Conservation (phyloP, 2,888 invertebrate species). For the Caenorhabditis doughertyi region DNA sequence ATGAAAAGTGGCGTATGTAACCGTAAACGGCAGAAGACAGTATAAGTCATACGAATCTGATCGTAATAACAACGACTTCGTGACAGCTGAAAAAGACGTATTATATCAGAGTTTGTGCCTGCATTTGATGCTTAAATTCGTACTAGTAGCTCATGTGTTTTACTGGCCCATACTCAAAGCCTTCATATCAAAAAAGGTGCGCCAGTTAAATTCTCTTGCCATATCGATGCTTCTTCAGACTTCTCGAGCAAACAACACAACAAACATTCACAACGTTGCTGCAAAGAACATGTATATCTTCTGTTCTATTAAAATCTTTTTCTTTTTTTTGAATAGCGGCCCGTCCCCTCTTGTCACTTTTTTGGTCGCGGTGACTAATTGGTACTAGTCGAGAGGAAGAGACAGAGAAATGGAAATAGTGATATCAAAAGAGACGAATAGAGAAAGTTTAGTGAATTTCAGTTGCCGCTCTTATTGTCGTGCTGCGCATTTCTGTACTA, state of each 20-base stretch:
- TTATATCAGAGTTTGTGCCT: constrained; percentile 18
- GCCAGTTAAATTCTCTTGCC: constrained; percentile 23
- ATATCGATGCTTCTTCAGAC: constrained; percentile 19
- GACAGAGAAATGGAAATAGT: neutral
- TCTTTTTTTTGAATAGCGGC: constrained; percentile 46
- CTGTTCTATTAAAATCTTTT: constrained; percentile 51
- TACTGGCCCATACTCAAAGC: constrained; percentile 6
- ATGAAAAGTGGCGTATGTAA: neutral
- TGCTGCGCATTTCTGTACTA: constrained; percentile 39
- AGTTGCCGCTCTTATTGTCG: constrained; percentile 14
- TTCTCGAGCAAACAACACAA: constrained; percentile 51
- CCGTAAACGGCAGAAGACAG: constrained; percentile 22
- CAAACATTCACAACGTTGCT: constrained; percentile 10
- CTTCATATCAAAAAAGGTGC: constrained; percentile 58
- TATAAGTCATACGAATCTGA: constrained; percentile 25
- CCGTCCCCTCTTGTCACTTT: constrained; percentile 35
- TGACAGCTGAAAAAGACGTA: neutral
- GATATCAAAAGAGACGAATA: neutral
- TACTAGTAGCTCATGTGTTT: constrained; percentile 27
- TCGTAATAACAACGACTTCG: neutral
- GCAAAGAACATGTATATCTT: constrained; percentile 33
- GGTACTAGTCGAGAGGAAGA: constrained; percentile 36
- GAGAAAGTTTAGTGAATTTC: constrained; percentile 32
- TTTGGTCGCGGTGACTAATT: constrained; percentile 56
- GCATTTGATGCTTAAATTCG: constrained; percentile 21